Base-by-base conservation (phyloP, 2,113 vertebrate genomes). In the Steatornis caripensis region DNA sequence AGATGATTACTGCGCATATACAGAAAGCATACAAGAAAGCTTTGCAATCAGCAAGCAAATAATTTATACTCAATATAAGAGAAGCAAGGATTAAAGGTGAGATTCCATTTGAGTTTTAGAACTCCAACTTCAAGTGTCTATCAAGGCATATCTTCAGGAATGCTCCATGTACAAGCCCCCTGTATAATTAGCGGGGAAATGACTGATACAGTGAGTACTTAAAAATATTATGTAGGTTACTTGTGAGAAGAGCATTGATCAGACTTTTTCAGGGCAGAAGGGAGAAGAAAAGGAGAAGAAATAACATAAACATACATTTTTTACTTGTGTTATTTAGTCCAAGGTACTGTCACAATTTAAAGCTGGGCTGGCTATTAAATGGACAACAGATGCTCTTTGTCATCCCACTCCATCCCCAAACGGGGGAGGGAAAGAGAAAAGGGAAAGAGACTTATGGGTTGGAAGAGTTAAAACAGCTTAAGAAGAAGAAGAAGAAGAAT, bases 101-200 rank as follows among this genome's bases (percentile, higher is more conserved):
- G 62, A 48, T 68, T 68, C 13, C 17, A 22, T 10, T 10, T 48
- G 37, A 57, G 8, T 80, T 80, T 57, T 55, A 76, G 57, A 70
- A 46, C 10, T 74, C 17, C 24, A 51, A 82, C 4, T 74, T 80
- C 36, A 89, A 37, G 23, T 36, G 27, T 49, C 26, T 55, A 10
- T 11, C 30, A 16, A 83, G 26, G 69, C 8, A 3, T 36, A 65
- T 10, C 36, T 85, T 89, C 34, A 60, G 39, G 29, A 85, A 60
- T 0, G 0, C 7, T 70, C 34, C 23, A 29, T 32, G 15, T 45
- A 26, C 60, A 70, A 30, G 49, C 2, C 3, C 2, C 12, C 19
- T 54, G 84, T 60, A 58, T 26, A 68, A 77, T 41, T 27, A 71
- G 13, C 12, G 12, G 9, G 13, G 9, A 55, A 48, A 48, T 34